Percentiles rank a stretch among this genome's conserved stretches.
Conservation (phyloP, 2,113 vertebrate genomes). For the Speoplatyrhinus poulsoni region DNA sequence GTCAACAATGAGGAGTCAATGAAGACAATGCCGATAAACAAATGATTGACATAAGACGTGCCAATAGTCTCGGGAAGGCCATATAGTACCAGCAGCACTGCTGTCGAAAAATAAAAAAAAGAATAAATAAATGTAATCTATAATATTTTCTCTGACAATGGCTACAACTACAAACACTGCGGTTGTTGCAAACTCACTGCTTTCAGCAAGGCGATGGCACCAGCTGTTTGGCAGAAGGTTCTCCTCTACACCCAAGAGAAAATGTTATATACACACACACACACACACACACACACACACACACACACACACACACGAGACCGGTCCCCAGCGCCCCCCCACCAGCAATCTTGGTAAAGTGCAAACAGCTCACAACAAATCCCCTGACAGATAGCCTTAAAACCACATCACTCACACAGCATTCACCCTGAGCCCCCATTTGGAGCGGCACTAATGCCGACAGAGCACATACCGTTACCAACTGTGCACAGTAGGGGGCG, state of each 20-base stretch:
- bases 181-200: too few relatives aligned
- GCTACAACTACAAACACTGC: too few relatives aligned
- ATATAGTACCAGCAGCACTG: constrained; percentile 25
- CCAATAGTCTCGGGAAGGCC: constrained; percentile 13
- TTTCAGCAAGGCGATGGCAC: constrained; percentile 65
- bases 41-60: constrained; percentile 15
- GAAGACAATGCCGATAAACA: constrained; percentile 24
- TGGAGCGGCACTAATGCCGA: constrained; percentile 32
- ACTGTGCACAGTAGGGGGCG: not conserved
- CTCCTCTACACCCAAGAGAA: constrained; percentile 23
- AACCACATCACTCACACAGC: constrained; percentile 40
- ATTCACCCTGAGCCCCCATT: constrained; percentile 9
- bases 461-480: not conserved
- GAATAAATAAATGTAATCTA: too few relatives aligned
- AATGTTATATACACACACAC: not conserved
- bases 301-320: too few relatives aligned
- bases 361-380: constrained; percentile 58
- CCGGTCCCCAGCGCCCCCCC: not conserved
- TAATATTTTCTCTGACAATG: too few relatives aligned
- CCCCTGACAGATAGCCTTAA: constrained; percentile 10
- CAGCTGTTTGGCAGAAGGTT: constrained; percentile 65
- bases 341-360: constrained; percentile 41
- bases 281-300: too few relatives aligned
- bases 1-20: constrained; percentile 4
- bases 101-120: too few relatives aligned